Evolutionary conservation across 2,797 vertebrate species (phyloP).

Genomic region (Enteromius anoplus): DNA sequence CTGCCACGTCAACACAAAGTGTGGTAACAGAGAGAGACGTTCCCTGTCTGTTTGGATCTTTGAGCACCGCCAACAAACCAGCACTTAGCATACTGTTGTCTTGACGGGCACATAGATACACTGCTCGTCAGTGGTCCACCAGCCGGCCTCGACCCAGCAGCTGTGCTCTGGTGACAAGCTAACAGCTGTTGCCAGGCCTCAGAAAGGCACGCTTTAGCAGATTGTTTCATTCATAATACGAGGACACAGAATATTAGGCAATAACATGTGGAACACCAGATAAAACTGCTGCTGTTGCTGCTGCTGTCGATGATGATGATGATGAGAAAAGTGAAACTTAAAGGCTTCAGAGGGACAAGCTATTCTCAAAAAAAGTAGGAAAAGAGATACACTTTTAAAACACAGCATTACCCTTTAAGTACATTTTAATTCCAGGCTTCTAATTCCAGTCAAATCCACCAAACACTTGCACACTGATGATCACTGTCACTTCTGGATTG

Average conservation of each 20-base stretch:
- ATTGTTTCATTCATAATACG: neutral
- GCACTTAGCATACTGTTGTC: constrained; percentile 53
- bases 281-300: neutral
- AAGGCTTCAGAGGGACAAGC: neutral
- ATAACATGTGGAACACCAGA: neutral
- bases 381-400: neutral
- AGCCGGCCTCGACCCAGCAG: constrained; percentile 38
- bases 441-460: neutral
- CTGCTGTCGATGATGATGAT: neutral
- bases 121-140: constrained; percentile 18
- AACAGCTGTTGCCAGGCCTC: constrained; percentile 31
- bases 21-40: constrained; percentile 40
- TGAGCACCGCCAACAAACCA: constrained; percentile 43
- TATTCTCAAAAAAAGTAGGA: neutral
- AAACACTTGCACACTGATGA: neutral
- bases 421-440: neutral
- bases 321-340: neutral
- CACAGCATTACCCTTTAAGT: neutral
- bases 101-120: constrained; percentile 38
- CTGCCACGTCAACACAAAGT: constrained; percentile 39
- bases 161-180: constrained; percentile 24
- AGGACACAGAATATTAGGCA: constrained; percentile 1
- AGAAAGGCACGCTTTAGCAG: neutral
- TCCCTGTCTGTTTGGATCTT: constrained; percentile 46
- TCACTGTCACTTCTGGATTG: neutral